These are phyloP conservation scores for Clarias gariepinus DNA, from an alignment of 2,113 vertebrate genomes.

Conservation along the genomic window DNA sequence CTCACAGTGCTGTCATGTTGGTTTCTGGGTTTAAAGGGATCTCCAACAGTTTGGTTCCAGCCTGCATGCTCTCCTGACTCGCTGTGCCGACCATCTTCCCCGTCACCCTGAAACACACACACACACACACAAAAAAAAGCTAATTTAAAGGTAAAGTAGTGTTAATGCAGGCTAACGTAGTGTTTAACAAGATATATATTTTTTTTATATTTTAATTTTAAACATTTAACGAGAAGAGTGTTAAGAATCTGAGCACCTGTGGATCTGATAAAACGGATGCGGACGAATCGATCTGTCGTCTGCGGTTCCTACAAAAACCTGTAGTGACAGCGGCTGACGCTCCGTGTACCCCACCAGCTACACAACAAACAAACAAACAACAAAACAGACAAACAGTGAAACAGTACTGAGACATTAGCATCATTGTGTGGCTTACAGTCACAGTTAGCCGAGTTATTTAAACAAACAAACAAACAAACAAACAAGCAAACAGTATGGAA, in stretches of 20 bases:
- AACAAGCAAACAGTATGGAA: not conserved
- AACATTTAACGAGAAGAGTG: not conserved
- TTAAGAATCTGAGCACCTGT: constrained; percentile 66
- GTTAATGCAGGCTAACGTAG: not conserved
- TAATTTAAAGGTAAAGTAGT: not conserved
- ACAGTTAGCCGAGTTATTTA: not conserved
- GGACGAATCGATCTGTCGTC: constrained; percentile 87
- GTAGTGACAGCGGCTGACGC: constrained; percentile 87
- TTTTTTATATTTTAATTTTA: too few relatives aligned
- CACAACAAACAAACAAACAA: not conserved
- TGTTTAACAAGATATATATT: not conserved
- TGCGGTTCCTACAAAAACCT: constrained; percentile 91
- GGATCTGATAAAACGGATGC: constrained; percentile 92
- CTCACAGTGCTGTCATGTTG: constrained; percentile 92
- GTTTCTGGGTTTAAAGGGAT: constrained; percentile 87
- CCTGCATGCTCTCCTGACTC: constrained; percentile 87
- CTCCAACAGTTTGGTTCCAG: constrained; percentile 87
- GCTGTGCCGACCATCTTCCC: constrained; percentile 92
- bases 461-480: not conserved
- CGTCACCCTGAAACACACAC: constrained; percentile 74
- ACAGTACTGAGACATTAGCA: not conserved
- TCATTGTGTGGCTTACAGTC: not conserved
- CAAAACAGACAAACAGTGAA: not conserved
- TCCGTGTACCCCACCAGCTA: constrained; percentile 83
- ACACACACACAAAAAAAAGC: not conserved